Conservation (phyloP, 2,113 vertebrate genomes). For the Numenius arquata region DNA sequence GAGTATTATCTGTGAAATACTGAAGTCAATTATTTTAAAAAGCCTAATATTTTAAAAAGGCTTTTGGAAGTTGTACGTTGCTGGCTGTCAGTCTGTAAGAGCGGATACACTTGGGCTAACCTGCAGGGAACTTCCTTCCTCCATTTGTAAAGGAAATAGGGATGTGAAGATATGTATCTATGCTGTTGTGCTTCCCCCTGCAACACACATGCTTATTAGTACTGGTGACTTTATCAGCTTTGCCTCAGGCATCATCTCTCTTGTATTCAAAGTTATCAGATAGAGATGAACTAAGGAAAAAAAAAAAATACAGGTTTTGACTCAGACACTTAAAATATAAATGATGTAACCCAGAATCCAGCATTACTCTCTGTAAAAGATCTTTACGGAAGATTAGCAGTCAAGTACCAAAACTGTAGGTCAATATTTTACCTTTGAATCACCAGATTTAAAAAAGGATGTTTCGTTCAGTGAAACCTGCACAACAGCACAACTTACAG, state of each 20-base stretch:
- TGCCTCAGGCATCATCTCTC: neutral
- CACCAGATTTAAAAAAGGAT: neutral
- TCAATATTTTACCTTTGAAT: neutral
- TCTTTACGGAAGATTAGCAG: neutral
- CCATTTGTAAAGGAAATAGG: constrained; percentile 1
- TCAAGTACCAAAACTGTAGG: neutral
- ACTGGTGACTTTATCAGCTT: constrained; percentile 34
- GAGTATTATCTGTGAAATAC: neutral
- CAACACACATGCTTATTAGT: neutral
- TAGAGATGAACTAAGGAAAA: neutral
- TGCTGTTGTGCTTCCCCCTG: neutral
- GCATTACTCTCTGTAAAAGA: neutral
- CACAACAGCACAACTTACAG: neutral
- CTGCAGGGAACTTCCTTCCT: constrained; percentile 40
- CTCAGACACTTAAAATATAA: neutral
- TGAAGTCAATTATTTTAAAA: neutral
- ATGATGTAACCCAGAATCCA: neutral
- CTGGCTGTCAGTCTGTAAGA: neutral
- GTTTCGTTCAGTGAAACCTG: neutral
- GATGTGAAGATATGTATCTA: constrained; percentile 46
- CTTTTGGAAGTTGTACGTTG: neutral
- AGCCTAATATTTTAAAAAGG: neutral
- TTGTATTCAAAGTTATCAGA: neutral
- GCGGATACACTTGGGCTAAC: neutral
- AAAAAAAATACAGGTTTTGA: constrained; percentile 26